Evolutionary conservation across 2,888 invertebrate genomes (phyloP).

Genomic region (Auanema freiburgensis): DNA sequence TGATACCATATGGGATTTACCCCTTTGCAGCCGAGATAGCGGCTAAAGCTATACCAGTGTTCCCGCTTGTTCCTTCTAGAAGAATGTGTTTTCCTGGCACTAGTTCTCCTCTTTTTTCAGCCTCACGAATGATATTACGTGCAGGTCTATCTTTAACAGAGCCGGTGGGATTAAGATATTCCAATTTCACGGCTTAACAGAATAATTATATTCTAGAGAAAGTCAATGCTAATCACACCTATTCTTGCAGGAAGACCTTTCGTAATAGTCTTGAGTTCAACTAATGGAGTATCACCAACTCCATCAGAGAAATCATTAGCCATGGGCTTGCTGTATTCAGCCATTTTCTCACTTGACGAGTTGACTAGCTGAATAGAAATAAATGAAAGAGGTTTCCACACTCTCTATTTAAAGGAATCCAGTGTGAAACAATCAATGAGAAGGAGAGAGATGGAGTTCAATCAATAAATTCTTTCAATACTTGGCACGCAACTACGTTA

Average conservation of each 20-base stretch:
- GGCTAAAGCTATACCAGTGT: constrained; percentile 62
- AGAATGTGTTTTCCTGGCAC: constrained; percentile 45
- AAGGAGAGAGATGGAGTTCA: no score
- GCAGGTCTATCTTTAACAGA: constrained; percentile 62
- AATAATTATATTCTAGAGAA: no score
- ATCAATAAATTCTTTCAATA: no score
- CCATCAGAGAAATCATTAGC: constrained; percentile 26
- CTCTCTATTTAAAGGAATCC: no score
- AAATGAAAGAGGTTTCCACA: no score
- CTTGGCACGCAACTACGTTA: no score
- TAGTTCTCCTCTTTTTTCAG: constrained; percentile 29
- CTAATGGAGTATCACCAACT: constrained; percentile 56
- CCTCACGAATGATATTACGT: constrained; percentile 53
- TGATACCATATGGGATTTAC: neutral
- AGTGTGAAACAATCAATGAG: no score
- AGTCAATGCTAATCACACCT: no score
- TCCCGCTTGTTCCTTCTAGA: constrained; percentile 58
- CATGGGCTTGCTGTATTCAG: constrained; percentile 8
- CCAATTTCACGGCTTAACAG: constrained; percentile 61
- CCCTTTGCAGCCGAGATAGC: constrained; percentile 26
- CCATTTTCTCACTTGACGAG: no score
- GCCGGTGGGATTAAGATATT: constrained; percentile 60
- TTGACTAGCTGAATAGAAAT: no score
- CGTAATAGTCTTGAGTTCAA: constrained; percentile 49
- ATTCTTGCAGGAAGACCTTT: constrained; percentile 50